Conservation (phyloP, 2,113 vertebrate species). For the Zosterops borbonicus region DNA sequence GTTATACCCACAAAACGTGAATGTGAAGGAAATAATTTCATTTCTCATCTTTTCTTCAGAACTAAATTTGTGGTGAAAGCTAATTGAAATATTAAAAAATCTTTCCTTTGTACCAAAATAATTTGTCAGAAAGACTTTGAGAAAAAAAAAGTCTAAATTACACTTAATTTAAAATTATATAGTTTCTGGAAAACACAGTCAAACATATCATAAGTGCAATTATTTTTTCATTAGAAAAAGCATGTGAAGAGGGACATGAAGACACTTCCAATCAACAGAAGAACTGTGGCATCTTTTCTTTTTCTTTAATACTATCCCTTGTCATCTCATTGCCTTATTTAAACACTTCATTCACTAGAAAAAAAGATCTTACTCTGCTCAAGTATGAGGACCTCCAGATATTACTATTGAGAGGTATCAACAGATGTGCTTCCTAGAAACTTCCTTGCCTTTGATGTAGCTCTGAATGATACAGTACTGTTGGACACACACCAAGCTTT, state of each 20-base stretch:
- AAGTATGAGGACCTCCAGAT: neutral
- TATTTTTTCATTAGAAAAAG: neutral
- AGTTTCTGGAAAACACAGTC: neutral
- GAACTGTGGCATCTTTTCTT: neutral
- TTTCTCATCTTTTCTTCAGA: neutral
- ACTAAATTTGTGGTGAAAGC: neutral
- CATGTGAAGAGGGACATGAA: neutral
- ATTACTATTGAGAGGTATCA: neutral
- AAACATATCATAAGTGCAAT: neutral
- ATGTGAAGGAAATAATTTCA: neutral
- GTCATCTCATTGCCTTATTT: neutral
- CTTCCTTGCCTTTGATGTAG: neutral
- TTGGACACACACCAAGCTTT: neutral
- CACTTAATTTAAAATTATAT: neutral
- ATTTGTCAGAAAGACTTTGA: neutral
- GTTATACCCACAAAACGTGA: neutral
- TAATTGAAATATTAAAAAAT: neutral
- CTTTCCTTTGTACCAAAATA: neutral
- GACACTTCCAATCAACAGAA: neutral
- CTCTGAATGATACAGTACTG: neutral
- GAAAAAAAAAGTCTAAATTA: neutral
- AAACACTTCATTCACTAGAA: neutral
- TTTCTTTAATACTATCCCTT: neutral
- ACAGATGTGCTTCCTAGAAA: neutral
- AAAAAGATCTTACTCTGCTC: neutral